phyloP scores from a whole-genome alignment of 2,888 invertebrate genomes.

The Leuctra nigra region DNA sequence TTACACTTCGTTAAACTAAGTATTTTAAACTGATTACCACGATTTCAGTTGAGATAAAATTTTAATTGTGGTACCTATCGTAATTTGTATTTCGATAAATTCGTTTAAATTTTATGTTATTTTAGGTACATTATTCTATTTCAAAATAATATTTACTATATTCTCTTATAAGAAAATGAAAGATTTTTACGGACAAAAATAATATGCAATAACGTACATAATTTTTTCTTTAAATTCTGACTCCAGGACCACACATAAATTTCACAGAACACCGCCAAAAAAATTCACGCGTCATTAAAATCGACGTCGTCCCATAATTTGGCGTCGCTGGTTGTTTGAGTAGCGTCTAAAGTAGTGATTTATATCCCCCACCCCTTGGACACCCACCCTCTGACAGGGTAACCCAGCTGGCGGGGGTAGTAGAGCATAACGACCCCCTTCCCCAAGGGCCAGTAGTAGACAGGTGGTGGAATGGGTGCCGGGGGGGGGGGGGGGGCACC shows the following conservation, averaged over 20 bases:
- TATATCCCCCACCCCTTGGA: not conserved
- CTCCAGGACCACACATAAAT: too few species aligned
- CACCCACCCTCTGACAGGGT: not conserved
- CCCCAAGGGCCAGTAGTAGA: not conserved
- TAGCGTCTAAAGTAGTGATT: not conserved
- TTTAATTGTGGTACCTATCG: not conserved
- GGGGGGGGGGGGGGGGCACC: not conserved
- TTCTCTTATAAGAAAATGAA: too few species aligned
- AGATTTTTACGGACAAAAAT: too few species aligned
- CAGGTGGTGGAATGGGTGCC: conserved; percentile 8
- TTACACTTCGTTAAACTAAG: not conserved
- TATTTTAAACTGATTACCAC: not conserved
- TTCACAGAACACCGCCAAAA: not conserved
- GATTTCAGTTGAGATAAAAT: too few species aligned
- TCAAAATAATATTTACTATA: too few species aligned
- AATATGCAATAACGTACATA: too few species aligned
- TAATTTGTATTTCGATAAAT: too few species aligned
- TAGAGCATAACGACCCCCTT: conserved; percentile 23
- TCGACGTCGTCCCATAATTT: not conserved
- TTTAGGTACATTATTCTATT: too few species aligned
- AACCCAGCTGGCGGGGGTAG: conserved; percentile 17
- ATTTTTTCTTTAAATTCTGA: too few species aligned
- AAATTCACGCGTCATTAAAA: not conserved
- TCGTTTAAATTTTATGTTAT: too few species aligned
- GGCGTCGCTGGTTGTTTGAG: not conserved